Evolutionary conservation across 2,113 vertebrate species (phyloP).

Genomic region (Chrysemys picta): DNA sequence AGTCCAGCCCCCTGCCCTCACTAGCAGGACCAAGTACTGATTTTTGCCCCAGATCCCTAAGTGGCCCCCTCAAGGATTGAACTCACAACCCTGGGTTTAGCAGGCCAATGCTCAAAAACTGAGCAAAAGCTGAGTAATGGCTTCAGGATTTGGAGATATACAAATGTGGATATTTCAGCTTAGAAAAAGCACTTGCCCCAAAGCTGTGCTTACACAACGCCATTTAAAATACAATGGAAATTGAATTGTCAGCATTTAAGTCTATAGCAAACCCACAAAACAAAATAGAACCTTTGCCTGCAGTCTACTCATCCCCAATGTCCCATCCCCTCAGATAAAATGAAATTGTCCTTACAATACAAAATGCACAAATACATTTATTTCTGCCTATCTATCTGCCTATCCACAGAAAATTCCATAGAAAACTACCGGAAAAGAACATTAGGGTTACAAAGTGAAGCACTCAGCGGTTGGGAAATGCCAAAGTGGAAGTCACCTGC

Average conservation of each 20-base stretch:
- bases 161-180: background rate
- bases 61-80: no score
- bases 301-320: background rate
- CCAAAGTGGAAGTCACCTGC: background rate
- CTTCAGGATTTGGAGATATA: background rate
- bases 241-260: background rate
- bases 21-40: no score
- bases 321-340: background rate
- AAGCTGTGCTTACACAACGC: background rate
- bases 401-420: background rate
- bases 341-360: background rate
- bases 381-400: background rate
- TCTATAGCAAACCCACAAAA: background rate
- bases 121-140: background rate
- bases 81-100: no score
- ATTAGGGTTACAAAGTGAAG: background rate
- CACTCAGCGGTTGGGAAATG: background rate
- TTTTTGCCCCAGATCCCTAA: no score
- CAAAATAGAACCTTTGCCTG: background rate
- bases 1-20: no score
- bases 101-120: background rate
- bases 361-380: background rate
- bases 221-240: background rate
- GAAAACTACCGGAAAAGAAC: constrained; percentile 10
- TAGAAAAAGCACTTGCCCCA: background rate